A percentile compares a stretch with the other conserved stretches of the same genome.
phyloP scores from a whole-genome alignment of 2,888 invertebrate species.

The Clepsis dumicolana region DNA sequence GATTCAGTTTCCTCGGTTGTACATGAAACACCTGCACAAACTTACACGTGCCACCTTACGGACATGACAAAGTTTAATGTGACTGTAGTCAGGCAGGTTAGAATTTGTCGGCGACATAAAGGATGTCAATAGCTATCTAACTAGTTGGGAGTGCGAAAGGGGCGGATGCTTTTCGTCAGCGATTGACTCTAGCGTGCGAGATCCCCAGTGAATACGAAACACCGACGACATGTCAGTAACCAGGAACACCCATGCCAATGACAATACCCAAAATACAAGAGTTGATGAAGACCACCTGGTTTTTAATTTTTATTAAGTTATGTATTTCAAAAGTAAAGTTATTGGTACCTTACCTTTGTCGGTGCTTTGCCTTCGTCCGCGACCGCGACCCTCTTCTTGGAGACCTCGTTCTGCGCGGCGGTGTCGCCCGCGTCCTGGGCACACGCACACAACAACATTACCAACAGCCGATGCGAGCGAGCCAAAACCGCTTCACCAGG shows the following conservation, averaged over 20 bases:
- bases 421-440: constrained; percentile 76
- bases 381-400: constrained; percentile 74
- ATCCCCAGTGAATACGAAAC: neutral
- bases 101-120: neutral
- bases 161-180: neutral
- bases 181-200: neutral
- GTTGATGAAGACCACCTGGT: neutral
- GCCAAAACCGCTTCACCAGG: neutral
- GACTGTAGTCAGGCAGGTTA: neutral
- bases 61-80: too few relatives aligned
- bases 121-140: neutral
- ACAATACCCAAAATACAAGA: neutral
- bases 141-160: neutral
- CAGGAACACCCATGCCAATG: constrained; percentile 3
- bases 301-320: neutral
- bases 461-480: neutral
- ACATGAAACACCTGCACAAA: too few relatives aligned
- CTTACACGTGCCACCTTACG: too few relatives aligned
- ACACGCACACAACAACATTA: neutral
- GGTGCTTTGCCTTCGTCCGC: constrained; percentile 70
- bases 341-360: constrained; percentile 68
- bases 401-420: constrained; percentile 69
- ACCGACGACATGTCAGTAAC: neutral
- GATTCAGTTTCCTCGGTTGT: too few relatives aligned
- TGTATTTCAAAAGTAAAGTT: neutral